Base-by-base conservation (phyloP, 2,888 invertebrate species). In the Leptarthrus brevirostris region DNA sequence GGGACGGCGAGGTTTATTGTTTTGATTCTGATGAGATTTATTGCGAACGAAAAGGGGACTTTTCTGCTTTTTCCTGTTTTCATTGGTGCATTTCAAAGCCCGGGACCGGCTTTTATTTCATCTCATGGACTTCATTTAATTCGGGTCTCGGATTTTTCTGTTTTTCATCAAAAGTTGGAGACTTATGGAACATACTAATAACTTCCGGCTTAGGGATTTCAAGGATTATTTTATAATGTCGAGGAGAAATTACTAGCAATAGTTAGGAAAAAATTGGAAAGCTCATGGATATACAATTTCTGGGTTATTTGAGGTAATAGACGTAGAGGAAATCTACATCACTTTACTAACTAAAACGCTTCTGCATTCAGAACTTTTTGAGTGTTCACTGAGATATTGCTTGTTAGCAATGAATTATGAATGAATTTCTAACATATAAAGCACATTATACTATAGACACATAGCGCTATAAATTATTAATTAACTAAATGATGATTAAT, bases 1-100 rank as follows among this genome's bases (percentile, higher is more conserved):
- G 64, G 64, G 16, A 54, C 52, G 66, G 73, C 56, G 75, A 75
- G 75, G 61, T 73, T 73, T 73, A 75, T 75, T 75, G 75, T 75
- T 75, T 75, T 75, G 75, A 75, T 75, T 75, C 58, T 61, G 61
- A 75, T 73, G 73, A 75, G 75, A 75, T 75, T 75, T 75, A 75
- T 75, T 73, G 52, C 69, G 30, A 52, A 52, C 69, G 69, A 69
- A 66, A 40, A 49, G 47, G 64, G 54, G 47, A 52, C 72, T 54
- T 64, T 72, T 72, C 64, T 34, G 49, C 36, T 22, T 69, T 69
- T 69, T 69, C 52, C 69, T 52, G 49, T 30, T 66, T 69, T 24
- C 69, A 69, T 34, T 69, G 26, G 10, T n/a, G 3, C 18, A 52
- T 30, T n/a, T 69, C 18, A 52, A 12, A 22, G 30, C 18, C 26